phyloP scores from a whole-genome alignment of 2,888 invertebrate species.

The Eutolmus rufibarbis region DNA sequence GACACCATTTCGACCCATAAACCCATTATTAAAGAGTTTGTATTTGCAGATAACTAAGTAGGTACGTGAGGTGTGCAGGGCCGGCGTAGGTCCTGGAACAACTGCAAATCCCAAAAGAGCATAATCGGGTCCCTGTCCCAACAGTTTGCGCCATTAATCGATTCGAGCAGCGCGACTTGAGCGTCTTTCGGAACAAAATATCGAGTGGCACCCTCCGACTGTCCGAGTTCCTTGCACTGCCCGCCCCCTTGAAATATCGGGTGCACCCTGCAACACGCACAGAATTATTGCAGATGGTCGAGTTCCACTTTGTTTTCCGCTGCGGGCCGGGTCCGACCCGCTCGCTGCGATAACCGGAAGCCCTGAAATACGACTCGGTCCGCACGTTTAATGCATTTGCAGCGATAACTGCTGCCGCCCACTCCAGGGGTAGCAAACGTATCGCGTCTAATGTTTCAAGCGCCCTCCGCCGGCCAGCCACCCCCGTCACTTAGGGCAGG shows the following conservation, averaged over 20 bases:
- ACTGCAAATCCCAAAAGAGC: neutral
- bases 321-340: neutral
- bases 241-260: neutral
- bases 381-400: slow-evolving; percentile 31
- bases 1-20: neutral
- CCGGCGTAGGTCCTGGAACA: neutral
- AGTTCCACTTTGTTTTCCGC: neutral
- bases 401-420: slow-evolving; percentile 10
- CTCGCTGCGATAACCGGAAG: slow-evolving; percentile 23
- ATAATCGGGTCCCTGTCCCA: neutral
- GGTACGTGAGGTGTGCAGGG: neutral
- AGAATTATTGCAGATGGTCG: slow-evolving; percentile 36
- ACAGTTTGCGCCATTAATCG: slow-evolving; percentile 16
- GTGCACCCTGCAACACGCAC: slow-evolving; percentile 28
- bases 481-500: neutral
- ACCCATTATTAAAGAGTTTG: neutral
- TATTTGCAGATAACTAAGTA: neutral
- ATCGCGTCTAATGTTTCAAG: slow-evolving; percentile 27
- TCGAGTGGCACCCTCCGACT: neutral
- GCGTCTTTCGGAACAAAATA: neutral
- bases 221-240: neutral
- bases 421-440: slow-evolving; percentile 3
- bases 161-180: neutral
- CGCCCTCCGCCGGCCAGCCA: neutral
- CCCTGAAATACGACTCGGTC: slow-evolving; percentile 10